phyloP scores from a whole-genome alignment of 37 sponge, comb jelly and placozoan genomes.

The Theonella swinhoei region DNA sequence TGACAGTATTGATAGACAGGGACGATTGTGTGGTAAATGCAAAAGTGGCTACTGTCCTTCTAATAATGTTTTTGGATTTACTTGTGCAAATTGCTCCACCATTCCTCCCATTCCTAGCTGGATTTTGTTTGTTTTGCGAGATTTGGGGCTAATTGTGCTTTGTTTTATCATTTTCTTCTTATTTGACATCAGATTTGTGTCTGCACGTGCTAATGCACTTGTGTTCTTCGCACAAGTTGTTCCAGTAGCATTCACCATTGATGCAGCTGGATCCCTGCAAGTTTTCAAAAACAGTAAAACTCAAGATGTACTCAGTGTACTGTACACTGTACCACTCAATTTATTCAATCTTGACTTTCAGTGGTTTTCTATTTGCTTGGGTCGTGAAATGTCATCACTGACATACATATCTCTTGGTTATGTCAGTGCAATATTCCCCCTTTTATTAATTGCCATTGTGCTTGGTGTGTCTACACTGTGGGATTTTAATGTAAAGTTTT shows the following conservation, averaged over 20 bases:
- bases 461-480: conserved; percentile 22
- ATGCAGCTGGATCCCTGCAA: conserved; percentile 37
- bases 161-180: conserved; percentile 54
- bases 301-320: not conserved
- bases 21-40: conserved; percentile 66
- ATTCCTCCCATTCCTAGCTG: not conserved
- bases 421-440: conserved; percentile 51
- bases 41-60: conserved; percentile 34
- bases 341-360: conserved; percentile 76
- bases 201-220: conserved; percentile 78
- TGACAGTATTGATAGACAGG: conserved; percentile 37
- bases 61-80: conserved; percentile 9
- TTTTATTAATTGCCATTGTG: conserved; percentile 23
- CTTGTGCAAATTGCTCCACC: conserved; percentile 32
- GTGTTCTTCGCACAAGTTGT: conserved; percentile 72
- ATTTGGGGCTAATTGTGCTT: conserved; percentile 47
- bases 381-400: conserved; percentile 9
- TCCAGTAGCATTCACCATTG: conserved; percentile 20
- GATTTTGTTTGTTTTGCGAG: conserved; percentile 51
- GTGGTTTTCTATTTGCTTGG: conserved; percentile 26
- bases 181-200: conserved; percentile 59
- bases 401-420: conserved; percentile 24
- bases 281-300: not conserved
- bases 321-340: conserved; percentile 35
- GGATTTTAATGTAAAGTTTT: not conserved